phyloP scores from a whole-genome alignment of 2,888 invertebrate genomes.

The Habroteleia sp. region DNA sequence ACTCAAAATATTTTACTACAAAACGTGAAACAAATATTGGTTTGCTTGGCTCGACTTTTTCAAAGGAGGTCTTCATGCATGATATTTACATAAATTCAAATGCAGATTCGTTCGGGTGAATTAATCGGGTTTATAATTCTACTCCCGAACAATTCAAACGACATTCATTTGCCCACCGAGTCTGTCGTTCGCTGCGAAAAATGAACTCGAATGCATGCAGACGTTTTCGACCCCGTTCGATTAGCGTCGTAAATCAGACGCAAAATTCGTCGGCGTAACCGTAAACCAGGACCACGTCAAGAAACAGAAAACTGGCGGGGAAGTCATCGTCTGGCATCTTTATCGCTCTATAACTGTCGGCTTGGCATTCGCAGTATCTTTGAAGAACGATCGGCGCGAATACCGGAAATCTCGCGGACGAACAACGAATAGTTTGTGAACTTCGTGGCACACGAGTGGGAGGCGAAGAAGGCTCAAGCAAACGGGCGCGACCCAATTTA shows the following conservation, averaged over 20 bases:
- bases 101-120: constrained; percentile 24
- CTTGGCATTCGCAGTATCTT: constrained; percentile 61
- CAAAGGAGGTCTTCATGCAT: constrained; percentile 36
- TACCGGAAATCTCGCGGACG: constrained; percentile 56
- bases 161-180: constrained; percentile 16
- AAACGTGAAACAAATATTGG: constrained; percentile 19
- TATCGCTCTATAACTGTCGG: constrained; percentile 55
- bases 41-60: constrained; percentile 22
- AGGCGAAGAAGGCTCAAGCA: not conserved
- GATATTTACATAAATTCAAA: constrained; percentile 49
- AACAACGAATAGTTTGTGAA: constrained; percentile 70
- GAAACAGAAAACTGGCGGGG: constrained; percentile 36
- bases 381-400: constrained; percentile 62
- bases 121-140: constrained; percentile 50
- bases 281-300: not conserved
- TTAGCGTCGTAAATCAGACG: too few species aligned
- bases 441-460: constrained; percentile 51
- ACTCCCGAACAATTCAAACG: constrained; percentile 31
- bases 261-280: constrained; percentile 7
- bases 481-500: constrained; percentile 71
- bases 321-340: constrained; percentile 32
- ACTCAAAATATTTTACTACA: constrained; percentile 19
- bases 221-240: too few species aligned
- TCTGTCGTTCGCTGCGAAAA: constrained; percentile 1
- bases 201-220: not conserved